Base-by-base conservation (phyloP, 2,113 vertebrate genomes). In the Sander lucioperca region DNA sequence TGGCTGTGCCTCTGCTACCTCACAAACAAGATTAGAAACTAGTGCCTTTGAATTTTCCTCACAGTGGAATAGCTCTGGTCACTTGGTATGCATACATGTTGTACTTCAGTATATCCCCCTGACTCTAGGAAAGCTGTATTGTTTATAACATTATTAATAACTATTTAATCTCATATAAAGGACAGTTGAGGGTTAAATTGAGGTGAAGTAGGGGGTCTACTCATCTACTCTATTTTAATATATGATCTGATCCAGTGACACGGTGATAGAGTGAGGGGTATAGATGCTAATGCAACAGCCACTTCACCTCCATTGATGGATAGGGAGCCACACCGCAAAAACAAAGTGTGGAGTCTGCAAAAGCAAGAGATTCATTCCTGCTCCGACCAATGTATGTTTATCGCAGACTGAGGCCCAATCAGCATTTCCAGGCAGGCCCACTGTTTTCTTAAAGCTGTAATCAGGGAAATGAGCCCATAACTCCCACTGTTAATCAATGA, bases 401-500 rank as follows among this genome's bases (percentile, higher is more conserved):
- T 89, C 79, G 77, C 79, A 3, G 84, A 69, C 82, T 0, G 89
- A 88, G 86, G 85, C 82, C 91, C 94, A 90, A 95, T 96, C 96
- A 95, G 94, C 95, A 94, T 90, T 95, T 95, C 93, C 91, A 73
- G 89, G 84, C 91, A 83, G 88, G 75, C 36, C 92, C 89, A 91
- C 93, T 93, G 93, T 96, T 95, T 94, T 93, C 92, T 93, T 93
- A 93, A 96, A 93, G 93, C 94, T 94, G 95, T 96, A 96, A 97
- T 96, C 96, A 96, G 93, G 94, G 93, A 96, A 96, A 96, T 96
- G 93, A 95, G 94, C 80, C 93, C 92, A 94, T 96, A 95, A 96
- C 95, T 96, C 95, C 92, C 87, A 45, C 87, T 84, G 72, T 84
- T 93, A 93, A 96, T 95, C 91, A 94, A 91, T 94, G 93, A 73